Conservation (phyloP, 2,888 invertebrate species). For the Xanthia togata region DNA sequence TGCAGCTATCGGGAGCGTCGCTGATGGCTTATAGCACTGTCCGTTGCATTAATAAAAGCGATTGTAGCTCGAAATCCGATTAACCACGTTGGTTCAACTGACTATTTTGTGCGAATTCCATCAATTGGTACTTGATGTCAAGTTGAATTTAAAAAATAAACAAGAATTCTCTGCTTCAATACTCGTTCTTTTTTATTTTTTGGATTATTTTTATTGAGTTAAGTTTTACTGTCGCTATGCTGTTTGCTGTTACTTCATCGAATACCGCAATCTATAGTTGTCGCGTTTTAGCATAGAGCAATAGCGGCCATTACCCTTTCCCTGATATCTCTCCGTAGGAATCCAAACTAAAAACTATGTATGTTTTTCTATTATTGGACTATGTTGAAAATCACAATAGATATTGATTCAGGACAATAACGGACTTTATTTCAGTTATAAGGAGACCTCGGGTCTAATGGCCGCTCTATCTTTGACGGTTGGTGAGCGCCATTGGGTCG, state of each 20-base stretch:
- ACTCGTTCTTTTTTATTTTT: slow-evolving; percentile 20
- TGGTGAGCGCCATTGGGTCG: too few species aligned
- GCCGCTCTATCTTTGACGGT: too few species aligned
- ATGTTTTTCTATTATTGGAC: too few species aligned
- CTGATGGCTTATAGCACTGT: slow-evolving; percentile 68
- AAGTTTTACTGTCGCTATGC: neutral
- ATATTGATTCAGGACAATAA: too few species aligned
- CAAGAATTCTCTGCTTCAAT: slow-evolving; percentile 14
- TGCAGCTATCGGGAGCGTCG: slow-evolving; percentile 54
- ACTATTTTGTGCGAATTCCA: slow-evolving; percentile 71
- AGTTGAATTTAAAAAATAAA: slow-evolving; percentile 51
- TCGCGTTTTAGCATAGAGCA: too few species aligned
- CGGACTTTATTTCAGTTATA: too few species aligned
- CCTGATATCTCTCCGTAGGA: too few species aligned
- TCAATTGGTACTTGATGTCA: slow-evolving; percentile 69
- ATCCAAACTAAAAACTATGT: too few species aligned
- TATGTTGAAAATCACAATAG: too few species aligned
- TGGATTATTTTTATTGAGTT: slow-evolving; percentile 12
- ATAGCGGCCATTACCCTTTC: too few species aligned
- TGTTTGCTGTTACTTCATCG: neutral
- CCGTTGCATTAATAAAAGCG: slow-evolving; percentile 76
- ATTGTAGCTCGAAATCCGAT: slow-evolving; percentile 76
- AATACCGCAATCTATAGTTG: neutral
- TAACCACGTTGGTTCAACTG: slow-evolving; percentile 71
- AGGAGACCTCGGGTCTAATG: too few species aligned